A percentile compares a stretch with the other conserved stretches of the same genome.
Conservation (phyloP, 92 coral and sea anemone genomes). For the Micromussa lordhowensis region DNA sequence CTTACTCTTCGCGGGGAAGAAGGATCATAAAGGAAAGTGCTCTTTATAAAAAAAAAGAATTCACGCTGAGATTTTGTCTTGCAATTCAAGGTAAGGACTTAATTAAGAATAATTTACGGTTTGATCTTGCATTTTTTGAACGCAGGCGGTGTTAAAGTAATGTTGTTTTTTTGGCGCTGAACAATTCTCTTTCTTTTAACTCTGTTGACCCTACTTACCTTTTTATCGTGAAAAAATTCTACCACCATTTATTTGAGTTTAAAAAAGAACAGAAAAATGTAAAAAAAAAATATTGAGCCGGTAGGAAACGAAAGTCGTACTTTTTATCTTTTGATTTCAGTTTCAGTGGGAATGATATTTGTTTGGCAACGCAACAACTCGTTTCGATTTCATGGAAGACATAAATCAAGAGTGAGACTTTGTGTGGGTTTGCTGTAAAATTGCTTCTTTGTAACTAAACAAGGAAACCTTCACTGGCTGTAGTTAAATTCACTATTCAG, state of each 20-base stretch:
- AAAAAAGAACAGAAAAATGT: neutral
- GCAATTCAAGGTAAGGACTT: constrained; percentile 12
- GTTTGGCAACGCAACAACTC: neutral
- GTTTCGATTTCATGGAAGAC: neutral
- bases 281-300: neutral
- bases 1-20: neutral
- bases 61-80: neutral
- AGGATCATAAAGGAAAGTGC: neutral
- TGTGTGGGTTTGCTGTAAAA: neutral
- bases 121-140: neutral
- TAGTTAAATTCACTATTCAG: too few relatives aligned
- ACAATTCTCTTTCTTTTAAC: neutral
- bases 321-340: neutral
- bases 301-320: neutral
- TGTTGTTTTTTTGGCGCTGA: neutral
- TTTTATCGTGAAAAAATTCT: neutral
- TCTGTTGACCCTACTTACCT: neutral
- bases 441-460: neutral
- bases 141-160: neutral
- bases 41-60: neutral
- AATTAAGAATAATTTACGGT: neutral
- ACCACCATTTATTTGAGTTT: neutral
- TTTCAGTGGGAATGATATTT: neutral
- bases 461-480: neutral
- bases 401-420: neutral